Evolutionary conservation across 2,797 vertebrate species (phyloP).

Genomic region (Clamator glandarius): DNA sequence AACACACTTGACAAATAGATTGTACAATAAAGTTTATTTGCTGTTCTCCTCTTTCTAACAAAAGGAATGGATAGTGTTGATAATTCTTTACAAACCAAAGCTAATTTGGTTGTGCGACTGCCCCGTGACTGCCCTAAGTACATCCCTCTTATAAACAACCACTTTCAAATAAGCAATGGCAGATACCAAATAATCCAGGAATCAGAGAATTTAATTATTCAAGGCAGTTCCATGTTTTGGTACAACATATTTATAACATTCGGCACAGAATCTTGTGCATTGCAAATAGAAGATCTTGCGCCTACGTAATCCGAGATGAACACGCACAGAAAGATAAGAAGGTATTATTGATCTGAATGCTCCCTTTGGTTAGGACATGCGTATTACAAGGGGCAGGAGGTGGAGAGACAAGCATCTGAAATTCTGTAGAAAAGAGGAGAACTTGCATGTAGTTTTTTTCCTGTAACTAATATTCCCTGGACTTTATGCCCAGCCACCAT

Average conservation of each 20-base stretch:
- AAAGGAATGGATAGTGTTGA: constrained; percentile 84
- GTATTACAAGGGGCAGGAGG: constrained; percentile 54
- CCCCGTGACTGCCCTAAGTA: constrained; percentile 71
- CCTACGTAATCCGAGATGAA: constrained; percentile 52
- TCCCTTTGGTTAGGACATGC: constrained; percentile 79
- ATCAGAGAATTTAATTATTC: constrained; percentile 47
- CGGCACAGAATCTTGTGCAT: constrained; percentile 58
- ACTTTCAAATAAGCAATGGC: constrained; percentile 71
- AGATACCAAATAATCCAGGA: constrained; percentile 60
- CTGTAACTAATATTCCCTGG: constrained; percentile 67
- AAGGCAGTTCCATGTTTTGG: constrained; percentile 44
- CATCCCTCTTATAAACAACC: constrained; percentile 75
- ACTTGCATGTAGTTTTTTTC: constrained; percentile 68
- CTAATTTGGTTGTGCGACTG: constrained; percentile 74
- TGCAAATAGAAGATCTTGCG: constrained; percentile 59
- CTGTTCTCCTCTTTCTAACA: constrained; percentile 87
- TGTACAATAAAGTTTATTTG: constrained; percentile 88
- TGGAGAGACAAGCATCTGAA: constrained; percentile 55
- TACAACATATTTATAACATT: constrained; percentile 38
- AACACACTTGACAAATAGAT: constrained; percentile 74
- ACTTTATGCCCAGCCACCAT: constrained; percentile 71
- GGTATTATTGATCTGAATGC: constrained; percentile 14
- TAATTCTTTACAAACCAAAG: constrained; percentile 83
- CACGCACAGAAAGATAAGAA: constrained; percentile 41
- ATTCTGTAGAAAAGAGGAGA: constrained; percentile 81